A percentile compares a stretch with the other conserved stretches of the same genome.
These are phyloP conservation scores for Dromococcyx pavoninus DNA, from an alignment of 2,797 vertebrate genomes.

Conservation along the genomic window DNA sequence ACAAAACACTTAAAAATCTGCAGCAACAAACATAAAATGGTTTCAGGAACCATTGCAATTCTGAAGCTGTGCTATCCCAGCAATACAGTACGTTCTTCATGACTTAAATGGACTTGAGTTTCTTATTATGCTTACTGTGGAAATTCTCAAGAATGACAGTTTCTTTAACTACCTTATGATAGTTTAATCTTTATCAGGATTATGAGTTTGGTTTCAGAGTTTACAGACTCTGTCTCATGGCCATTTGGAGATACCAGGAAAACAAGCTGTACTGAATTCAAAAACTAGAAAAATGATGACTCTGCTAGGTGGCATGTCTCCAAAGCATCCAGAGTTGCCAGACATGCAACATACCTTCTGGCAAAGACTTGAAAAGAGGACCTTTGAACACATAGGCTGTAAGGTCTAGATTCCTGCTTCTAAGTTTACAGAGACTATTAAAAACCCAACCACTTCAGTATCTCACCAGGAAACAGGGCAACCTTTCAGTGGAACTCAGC, in stretches of 20 bases:
- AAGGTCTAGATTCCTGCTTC: background rate
- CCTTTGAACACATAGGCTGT: background rate
- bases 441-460: background rate
- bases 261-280: background rate
- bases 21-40: background rate
- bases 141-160: background rate
- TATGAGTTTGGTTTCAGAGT: background rate
- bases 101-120: background rate
- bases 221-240: background rate
- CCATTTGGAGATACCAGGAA: background rate
- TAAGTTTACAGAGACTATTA: background rate
- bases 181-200: background rate
- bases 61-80: background rate
- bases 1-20: background rate
- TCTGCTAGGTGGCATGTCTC: background rate
- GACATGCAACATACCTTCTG: fast-evolving
- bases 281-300: background rate
- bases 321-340: background rate
- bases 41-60: background rate
- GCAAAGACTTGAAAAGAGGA: fast-evolving
- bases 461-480: background rate
- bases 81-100: background rate
- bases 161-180: background rate
- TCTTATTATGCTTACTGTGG: background rate
- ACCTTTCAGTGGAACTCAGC: background rate